Evolutionary conservation across 2,888 invertebrate genomes (phyloP).

Genomic region (Heterodera filipjevi): DNA sequence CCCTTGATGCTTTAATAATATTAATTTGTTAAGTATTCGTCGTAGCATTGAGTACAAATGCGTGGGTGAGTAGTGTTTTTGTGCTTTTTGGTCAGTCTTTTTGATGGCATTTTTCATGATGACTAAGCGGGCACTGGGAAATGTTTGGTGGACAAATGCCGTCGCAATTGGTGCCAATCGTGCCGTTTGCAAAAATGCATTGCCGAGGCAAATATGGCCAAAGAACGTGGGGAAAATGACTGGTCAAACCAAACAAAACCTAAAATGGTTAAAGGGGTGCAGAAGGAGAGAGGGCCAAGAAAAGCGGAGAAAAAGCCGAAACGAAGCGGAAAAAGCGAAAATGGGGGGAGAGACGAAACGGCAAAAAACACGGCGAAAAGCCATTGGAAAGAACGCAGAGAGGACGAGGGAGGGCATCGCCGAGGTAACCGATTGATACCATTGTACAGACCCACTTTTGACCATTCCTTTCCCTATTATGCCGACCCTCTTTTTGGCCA

Average conservation of each 20-base stretch:
- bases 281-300: slow-evolving; percentile 24
- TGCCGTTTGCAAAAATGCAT: slow-evolving; percentile 81
- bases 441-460: too few species aligned
- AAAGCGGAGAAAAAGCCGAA: background rate
- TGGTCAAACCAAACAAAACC: background rate
- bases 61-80: slow-evolving; percentile 72
- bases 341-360: slow-evolving; percentile 1
- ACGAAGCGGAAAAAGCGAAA: slow-evolving; percentile 24
- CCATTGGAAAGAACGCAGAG: background rate
- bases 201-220: slow-evolving; percentile 53
- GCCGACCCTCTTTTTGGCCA: too few species aligned
- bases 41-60: slow-evolving; percentile 78
- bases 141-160: slow-evolving; percentile 80
- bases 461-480: too few species aligned
- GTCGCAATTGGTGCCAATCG: slow-evolving; percentile 85
- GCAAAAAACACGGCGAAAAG: background rate
- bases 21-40: slow-evolving; percentile 66
- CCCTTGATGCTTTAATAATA: too few species aligned
- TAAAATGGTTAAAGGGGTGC: slow-evolving; percentile 18
- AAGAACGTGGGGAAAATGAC: slow-evolving; percentile 12
- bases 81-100: too few species aligned
- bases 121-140: slow-evolving; percentile 75
- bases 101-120: too few species aligned
- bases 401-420: too few species aligned
- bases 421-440: too few species aligned